Conservation (phyloP, 1,140 invertebrate species). For the Diuraphis noxia region DNA sequence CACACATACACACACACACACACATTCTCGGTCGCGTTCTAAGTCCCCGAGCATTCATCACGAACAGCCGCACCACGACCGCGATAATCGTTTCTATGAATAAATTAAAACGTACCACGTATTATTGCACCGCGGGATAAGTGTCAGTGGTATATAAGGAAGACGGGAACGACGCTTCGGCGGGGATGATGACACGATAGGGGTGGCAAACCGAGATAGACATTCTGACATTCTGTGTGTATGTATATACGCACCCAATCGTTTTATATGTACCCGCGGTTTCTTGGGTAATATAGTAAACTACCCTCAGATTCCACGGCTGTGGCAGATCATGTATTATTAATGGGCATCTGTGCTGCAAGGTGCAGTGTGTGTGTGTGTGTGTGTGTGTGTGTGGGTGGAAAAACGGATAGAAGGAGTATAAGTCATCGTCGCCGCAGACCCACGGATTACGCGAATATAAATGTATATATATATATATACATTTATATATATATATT, state of each 20-base stretch:
- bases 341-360: background rate
- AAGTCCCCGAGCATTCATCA: slow-evolving; percentile 47
- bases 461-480: background rate
- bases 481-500: no score
- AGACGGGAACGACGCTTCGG: background rate
- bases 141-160: background rate
- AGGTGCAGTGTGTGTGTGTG: background rate
- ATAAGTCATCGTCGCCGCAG: slow-evolving; percentile 19
- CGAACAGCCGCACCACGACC: background rate
- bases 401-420: background rate
- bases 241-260: background rate
- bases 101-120: slow-evolving; percentile 44
- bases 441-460: background rate
- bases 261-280: background rate
- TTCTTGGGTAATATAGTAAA: background rate
- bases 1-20: background rate
- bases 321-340: slow-evolving; percentile 46
- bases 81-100: slow-evolving; percentile 52
- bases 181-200: background rate
- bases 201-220: slow-evolving; percentile 21
- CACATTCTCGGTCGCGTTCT: background rate
- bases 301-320: background rate
- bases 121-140: background rate
- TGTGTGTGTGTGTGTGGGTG: background rate
- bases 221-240: background rate